Conservation (phyloP, 1,140 invertebrate genomes). For the Geopemphigus sp. region DNA sequence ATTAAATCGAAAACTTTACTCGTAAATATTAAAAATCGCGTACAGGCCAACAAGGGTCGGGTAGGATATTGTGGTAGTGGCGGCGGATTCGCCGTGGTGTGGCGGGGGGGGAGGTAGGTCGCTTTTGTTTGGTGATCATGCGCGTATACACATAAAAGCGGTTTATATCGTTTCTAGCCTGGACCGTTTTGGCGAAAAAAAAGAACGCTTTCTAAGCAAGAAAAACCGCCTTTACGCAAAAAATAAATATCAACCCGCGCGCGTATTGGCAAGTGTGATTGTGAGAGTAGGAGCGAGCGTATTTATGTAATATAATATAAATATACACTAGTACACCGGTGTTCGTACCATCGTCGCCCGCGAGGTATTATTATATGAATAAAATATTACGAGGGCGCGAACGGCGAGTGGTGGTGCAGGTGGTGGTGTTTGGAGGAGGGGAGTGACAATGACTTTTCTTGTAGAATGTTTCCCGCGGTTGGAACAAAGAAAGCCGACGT, state of each 20-base stretch:
- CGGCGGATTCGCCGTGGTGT: neutral
- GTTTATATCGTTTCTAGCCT: conserved; percentile 23
- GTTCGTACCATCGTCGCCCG: neutral
- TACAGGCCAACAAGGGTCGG: conserved; percentile 31
- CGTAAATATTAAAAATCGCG: conserved; percentile 49
- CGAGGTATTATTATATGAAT: conserved; percentile 29
- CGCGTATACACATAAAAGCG: conserved; percentile 37
- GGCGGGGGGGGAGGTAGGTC: neutral
- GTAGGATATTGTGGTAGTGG: neutral
- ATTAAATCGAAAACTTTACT: conserved; percentile 48
- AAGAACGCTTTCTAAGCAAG: conserved; percentile 34
- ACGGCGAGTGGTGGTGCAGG: conserved; percentile 17
- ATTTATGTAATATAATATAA: conserved; percentile 4
- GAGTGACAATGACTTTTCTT: conserved; percentile 1
- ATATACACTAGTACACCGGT: conserved; percentile 20
- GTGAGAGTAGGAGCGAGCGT: rapidly evolving
- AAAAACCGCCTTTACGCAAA: conserved; percentile 41
- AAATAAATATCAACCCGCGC: neutral
- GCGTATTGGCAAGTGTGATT: neutral
- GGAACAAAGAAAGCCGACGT: conserved; percentile 1
- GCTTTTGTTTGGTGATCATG: conserved; percentile 44
- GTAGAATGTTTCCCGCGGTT: neutral
- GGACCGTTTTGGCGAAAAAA: conserved; percentile 14
- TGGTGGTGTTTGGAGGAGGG: too few relatives aligned
- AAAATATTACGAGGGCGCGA: neutral